These are phyloP conservation scores for Dromiciops gliroides DNA, from an alignment of 2,113 vertebrate genomes.

Conservation along the genomic window DNA sequence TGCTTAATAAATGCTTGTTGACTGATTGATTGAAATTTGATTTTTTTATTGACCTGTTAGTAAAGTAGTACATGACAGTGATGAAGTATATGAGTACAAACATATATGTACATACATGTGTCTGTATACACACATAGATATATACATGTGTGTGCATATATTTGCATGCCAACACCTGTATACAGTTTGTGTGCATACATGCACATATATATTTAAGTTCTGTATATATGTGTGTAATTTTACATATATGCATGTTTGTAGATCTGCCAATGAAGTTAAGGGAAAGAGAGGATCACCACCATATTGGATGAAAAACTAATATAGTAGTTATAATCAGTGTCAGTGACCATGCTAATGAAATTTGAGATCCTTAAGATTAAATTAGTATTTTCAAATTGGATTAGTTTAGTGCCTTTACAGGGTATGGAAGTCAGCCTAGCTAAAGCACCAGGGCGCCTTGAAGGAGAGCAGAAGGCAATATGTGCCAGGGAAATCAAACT, in stretches of 20 bases:
- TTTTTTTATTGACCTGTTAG: no score
- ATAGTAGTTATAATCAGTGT: neutral
- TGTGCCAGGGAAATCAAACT: neutral
- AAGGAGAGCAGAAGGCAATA: neutral
- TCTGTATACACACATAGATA: no score
- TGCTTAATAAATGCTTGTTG: neutral
- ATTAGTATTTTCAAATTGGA: neutral
- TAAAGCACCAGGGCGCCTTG: neutral
- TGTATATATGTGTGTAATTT: no score
- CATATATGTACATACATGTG: no score
- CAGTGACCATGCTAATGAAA: neutral
- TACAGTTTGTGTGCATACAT: no score
- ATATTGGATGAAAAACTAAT: neutral
- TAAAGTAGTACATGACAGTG: no score
- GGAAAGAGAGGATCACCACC: neutral
- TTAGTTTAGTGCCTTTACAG: neutral
- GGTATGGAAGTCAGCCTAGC: neutral
- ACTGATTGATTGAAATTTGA: no score
- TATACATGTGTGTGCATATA: no score
- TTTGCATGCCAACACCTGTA: no score
- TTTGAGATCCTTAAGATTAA: neutral
- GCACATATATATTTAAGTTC: no score
- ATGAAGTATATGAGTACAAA: no score
- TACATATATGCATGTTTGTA: no score
- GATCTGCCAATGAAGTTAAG: neutral